phyloP scores from a whole-genome alignment of 2,797 vertebrate species.

The Erpetoichthys calabaricus region DNA sequence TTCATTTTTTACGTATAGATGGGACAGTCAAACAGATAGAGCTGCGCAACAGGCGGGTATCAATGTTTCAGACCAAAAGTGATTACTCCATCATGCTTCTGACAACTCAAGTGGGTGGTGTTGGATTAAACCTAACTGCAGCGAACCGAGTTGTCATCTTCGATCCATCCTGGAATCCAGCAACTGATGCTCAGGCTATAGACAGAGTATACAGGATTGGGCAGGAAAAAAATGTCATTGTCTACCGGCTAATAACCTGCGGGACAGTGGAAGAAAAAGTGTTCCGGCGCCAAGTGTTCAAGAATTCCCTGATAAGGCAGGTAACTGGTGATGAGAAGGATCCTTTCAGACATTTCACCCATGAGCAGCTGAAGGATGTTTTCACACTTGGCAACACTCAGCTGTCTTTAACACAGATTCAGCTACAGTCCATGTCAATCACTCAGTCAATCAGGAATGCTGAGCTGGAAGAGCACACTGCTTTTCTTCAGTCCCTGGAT shows the following conservation, averaged over 20 bases:
- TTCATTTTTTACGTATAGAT: constrained; percentile 9
- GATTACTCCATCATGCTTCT: constrained; percentile 14
- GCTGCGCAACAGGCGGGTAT: constrained; percentile 3
- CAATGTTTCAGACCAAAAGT: constrained; percentile 6
- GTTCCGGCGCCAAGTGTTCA: constrained; percentile 17
- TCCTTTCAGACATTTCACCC: constrained; percentile 12
- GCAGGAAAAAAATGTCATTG: constrained; percentile 9
- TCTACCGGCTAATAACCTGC: constrained; percentile 19
- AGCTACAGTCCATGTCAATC: constrained; percentile 4
- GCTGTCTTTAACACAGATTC: constrained; percentile 9
- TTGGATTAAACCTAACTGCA: constrained; percentile 18
- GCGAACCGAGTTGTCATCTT: constrained; percentile 18
- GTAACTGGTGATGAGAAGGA: constrained; percentile 13
- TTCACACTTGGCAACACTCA: constrained; percentile 9
- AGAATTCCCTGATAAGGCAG: constrained; percentile 17
- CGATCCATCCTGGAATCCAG: constrained; percentile 19
- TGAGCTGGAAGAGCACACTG: constrained; percentile 5
- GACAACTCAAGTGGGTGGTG: constrained; percentile 15
- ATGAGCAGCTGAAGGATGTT: constrained; percentile 11
- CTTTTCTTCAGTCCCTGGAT: constrained; percentile 4
- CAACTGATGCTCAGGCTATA: constrained; percentile 17
- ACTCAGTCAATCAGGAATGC: neutral
- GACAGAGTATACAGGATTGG: constrained; percentile 18
- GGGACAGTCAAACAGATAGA: constrained; percentile 5
- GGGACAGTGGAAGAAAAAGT: constrained; percentile 19